Evolutionary conservation across 2,113 vertebrate genomes (phyloP), one percentile per base, ranked within the genome.

Genomic region (Marmota monax): DNA sequence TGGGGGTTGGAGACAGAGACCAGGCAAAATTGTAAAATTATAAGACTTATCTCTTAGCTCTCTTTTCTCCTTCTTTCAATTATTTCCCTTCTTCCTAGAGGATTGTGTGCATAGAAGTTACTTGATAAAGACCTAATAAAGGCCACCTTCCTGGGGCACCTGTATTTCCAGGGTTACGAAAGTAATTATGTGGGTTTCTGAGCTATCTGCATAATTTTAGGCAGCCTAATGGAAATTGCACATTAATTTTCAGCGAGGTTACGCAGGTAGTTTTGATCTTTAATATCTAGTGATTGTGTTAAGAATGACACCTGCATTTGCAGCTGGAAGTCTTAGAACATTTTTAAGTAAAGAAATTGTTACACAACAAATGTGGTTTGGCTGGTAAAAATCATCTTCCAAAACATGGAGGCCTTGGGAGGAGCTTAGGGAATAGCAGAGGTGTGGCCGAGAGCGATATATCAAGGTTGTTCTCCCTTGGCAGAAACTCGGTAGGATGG

Each of bases 151-250:
- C 80, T 14, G 22, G 65, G 45, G 39, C 63, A 87, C 58, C 63
- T 74, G 39, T 22, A 63, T 83, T 84, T 96, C 61, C 39, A 95
- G 86, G 82, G 56, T 94, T 48, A 96, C 42, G 42, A 61, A 94
- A 70, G 37, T 29, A 97, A 96, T 94, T 84, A 92, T 61, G 32
- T 51, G 37, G n/a, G 63, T 53, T 90, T 56, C 88, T 58, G 39
- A 53, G 32, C 32, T 34, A 34, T 11, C 86, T 83, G 87, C 18
- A 37, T 51, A 74, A 90, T 76, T 96, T 63, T 79, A 90, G 61
- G 74, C 27, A 73, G 39, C 17, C 39, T 84, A 77, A 86, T 74
- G n/a, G 78, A 84, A 95, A 97, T 3, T 34, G 18, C 48, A 79
- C 9, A 37, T 95, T 92, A n/a, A n/a, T 90, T 92, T 92, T 51